Base-by-base conservation (phyloP, 1,140 invertebrate genomes). In the Pantala flavescens region DNA sequence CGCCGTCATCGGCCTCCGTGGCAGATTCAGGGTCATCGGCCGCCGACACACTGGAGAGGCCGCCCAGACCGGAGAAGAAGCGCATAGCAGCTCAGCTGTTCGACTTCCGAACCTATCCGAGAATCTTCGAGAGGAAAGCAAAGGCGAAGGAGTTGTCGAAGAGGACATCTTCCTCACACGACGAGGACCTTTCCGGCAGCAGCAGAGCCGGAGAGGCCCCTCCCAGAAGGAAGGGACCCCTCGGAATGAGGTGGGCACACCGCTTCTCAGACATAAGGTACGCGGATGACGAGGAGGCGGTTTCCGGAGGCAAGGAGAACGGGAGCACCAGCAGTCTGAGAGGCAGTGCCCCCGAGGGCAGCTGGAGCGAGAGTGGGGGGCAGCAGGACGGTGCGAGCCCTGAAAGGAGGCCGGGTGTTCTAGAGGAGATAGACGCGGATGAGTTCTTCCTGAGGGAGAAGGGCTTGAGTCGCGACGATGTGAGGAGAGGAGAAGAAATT, bases 381-480 rank as follows among this genome's bases (percentile, higher is more conserved):
- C 72, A 74, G 10, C 78, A 80, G 16, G 85, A 86, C 7, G 71
- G 84, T 77, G 28, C 28, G 3, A 85, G 84, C 0, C 83, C 81
- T 42, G 83, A 84, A n/a, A 79, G 86, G 73, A 79, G 86, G 63
- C 83, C 83, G 10, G 89, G 89, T 0, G 89, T 92, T 0, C 87
- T 93, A 76, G 92, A 94, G 82, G 91, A 93, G 83, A 92, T 93
- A 74, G 89, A 93, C 79, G 92, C 92, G 3, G 92, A 95, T 80
- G 91, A 94, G 83, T 94, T 93, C 83, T 94, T 93, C 81, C 83
- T 94, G 71, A 84, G 91, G 74, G 88, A 90, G 79, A 89, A 89
- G 78, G 91, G 91, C 49, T 89, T 93, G 76, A 93, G 91, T 76
- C 89, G 91, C 77, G 92, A 92, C 80, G 90, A 93, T 81, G 90